Evolutionary conservation across 2,113 vertebrate species (phyloP).

Genomic region (Thunnus thynnus): DNA sequence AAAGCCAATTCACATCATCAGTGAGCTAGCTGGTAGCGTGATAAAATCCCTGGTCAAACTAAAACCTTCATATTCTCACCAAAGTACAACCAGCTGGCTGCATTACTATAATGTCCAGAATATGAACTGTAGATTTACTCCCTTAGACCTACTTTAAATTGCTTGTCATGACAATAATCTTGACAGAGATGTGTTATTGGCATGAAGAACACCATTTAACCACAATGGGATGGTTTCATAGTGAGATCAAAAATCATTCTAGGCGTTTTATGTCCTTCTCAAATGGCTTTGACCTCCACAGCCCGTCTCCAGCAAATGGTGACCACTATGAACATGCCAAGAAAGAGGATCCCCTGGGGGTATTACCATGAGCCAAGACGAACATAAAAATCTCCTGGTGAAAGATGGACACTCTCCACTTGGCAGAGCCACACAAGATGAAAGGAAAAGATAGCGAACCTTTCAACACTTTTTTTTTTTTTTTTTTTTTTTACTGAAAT

Average conservation of each 20-base stretch:
- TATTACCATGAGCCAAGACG: conserved; percentile 73
- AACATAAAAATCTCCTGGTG: conserved; percentile 73
- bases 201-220: conserved; percentile 54
- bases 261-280: conserved; percentile 79
- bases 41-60: background rate
- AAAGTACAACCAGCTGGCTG: background rate
- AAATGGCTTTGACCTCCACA: conserved; percentile 83
- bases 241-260: conserved; percentile 77
- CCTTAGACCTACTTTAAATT: conserved; percentile 38
- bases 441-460: conserved; percentile 62
- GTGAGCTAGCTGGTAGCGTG: background rate
- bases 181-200: conserved; percentile 57
- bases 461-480: conserved; percentile 56
- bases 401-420: conserved; percentile 77
- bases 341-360: conserved; percentile 68
- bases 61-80: conserved; percentile 4
- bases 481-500: conserved; percentile 23
- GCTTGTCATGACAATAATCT: conserved; percentile 48
- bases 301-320: conserved; percentile 78
- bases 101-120: conserved; percentile 8
- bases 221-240: conserved; percentile 69
- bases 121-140: conserved; percentile 15
- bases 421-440: conserved; percentile 67
- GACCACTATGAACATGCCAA: conserved; percentile 79
- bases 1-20: conserved; percentile 15